phyloP scores from a whole-genome alignment of 2,113 vertebrate species.

The Xenus cinereus region DNA sequence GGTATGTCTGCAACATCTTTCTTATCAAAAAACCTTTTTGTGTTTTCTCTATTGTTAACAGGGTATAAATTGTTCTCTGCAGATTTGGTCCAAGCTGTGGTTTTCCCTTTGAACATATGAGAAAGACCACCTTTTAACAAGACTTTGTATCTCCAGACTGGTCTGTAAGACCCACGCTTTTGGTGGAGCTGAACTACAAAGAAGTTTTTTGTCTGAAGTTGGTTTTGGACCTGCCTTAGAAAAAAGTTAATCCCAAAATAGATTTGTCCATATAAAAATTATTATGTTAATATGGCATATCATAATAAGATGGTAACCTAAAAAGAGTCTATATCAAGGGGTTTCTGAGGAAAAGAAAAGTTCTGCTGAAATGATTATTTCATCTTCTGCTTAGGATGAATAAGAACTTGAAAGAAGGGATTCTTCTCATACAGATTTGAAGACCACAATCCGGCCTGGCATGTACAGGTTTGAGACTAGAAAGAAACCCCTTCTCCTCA shows the following conservation, averaged over 20 bases:
- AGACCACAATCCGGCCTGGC: neutral
- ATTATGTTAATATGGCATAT: neutral
- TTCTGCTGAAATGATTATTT: neutral
- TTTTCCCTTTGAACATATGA: neutral
- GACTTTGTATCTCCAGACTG: neutral
- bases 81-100: neutral
- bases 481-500: neutral
- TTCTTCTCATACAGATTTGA: neutral
- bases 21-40: neutral
- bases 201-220: neutral
- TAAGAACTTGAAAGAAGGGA: neutral
- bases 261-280: neutral
- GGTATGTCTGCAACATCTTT: neutral
- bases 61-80: neutral
- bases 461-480: neutral
- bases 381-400: neutral
- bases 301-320: neutral
- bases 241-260: neutral
- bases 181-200: neutral
- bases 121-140: neutral
- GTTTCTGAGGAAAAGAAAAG: neutral
- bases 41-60: neutral
- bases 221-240: neutral
- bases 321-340: rapidly evolving
- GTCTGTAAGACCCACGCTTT: neutral